phyloP scores from a whole-genome alignment of 2,888 invertebrate genomes.

The Drosophila prostipennis region DNA sequence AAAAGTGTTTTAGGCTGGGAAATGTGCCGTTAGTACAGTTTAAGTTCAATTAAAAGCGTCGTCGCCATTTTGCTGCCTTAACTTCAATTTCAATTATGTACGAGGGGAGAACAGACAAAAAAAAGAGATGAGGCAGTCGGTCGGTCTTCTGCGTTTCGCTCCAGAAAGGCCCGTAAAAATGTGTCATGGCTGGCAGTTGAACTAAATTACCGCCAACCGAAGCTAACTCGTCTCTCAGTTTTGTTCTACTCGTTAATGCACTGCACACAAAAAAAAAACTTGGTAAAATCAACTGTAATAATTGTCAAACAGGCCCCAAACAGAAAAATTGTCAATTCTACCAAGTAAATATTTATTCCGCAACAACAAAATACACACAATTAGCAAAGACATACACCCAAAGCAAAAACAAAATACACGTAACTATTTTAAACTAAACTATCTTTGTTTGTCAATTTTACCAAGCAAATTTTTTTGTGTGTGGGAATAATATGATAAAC shows the following conservation, averaged over 20 bases:
- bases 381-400: too few relatives aligned
- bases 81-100: slow-evolving; percentile 54
- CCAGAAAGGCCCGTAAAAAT: slow-evolving; percentile 66
- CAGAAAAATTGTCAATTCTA: too few relatives aligned
- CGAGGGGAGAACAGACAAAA: not conserved
- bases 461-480: too few relatives aligned
- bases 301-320: too few relatives aligned
- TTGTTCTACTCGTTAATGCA: slow-evolving; percentile 27
- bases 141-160: slow-evolving; percentile 54
- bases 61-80: slow-evolving; percentile 47
- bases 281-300: too few relatives aligned
- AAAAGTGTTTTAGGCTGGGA: slow-evolving; percentile 45
- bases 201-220: slow-evolving; percentile 61
- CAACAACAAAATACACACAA: too few relatives aligned
- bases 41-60: slow-evolving; percentile 69
- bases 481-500: not conserved
- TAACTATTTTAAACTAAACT: too few relatives aligned
- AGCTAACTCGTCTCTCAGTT: slow-evolving; percentile 29
- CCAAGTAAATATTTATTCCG: too few relatives aligned
- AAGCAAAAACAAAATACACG: too few relatives aligned
- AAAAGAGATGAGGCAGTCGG: slow-evolving; percentile 6
- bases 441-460: too few relatives aligned
- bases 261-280: too few relatives aligned
- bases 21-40: slow-evolving; percentile 73
- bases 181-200: slow-evolving; percentile 72